Percentiles rank a stretch among this genome's conserved stretches.
Evolutionary conservation across 2,888 invertebrate genomes (phyloP).

Genomic region (Belgica antarctica): DNA sequence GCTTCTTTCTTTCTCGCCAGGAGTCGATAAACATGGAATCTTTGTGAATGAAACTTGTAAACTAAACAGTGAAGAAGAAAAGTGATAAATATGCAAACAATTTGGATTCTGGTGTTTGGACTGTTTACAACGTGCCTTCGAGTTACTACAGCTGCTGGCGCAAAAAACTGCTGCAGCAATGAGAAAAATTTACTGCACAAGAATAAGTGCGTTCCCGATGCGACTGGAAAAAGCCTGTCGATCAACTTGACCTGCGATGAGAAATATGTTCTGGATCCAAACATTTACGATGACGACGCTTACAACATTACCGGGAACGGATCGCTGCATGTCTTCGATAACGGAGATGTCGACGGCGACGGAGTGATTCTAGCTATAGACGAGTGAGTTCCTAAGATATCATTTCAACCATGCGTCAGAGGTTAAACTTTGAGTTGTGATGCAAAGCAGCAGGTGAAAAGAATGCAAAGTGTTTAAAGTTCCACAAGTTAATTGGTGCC

Average conservation of each 20-base stretch:
- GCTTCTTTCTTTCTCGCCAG: conserved; percentile 20
- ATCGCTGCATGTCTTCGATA: conserved; percentile 11
- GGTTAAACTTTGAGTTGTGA: no score
- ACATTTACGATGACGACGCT: neutral
- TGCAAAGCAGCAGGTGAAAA: no score
- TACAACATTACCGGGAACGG: conserved; percentile 31
- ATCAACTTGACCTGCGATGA: conserved; percentile 17
- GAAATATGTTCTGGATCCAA: conserved; percentile 28
- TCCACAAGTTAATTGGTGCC: no score
- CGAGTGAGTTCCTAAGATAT: conserved; percentile 33
- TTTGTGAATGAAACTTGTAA: conserved; percentile 13
- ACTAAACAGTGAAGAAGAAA: neutral
- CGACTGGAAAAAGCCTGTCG: neutral
- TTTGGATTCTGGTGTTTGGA: neutral
- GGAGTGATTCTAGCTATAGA: neutral
- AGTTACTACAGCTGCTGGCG: neutral
- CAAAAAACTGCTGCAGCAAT: conserved; percentile 27
- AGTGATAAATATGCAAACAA: neutral
- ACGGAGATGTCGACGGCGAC: no score
- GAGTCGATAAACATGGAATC: conserved; percentile 27
- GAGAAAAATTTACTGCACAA: conserved; percentile 25
- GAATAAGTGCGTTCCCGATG: conserved; percentile 5
- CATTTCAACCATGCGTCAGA: no score
- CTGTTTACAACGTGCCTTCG: neutral
- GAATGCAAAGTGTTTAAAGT: no score